phyloP scores from a whole-genome alignment of 2,888 invertebrate species.

The Drosophila gaucha region DNA sequence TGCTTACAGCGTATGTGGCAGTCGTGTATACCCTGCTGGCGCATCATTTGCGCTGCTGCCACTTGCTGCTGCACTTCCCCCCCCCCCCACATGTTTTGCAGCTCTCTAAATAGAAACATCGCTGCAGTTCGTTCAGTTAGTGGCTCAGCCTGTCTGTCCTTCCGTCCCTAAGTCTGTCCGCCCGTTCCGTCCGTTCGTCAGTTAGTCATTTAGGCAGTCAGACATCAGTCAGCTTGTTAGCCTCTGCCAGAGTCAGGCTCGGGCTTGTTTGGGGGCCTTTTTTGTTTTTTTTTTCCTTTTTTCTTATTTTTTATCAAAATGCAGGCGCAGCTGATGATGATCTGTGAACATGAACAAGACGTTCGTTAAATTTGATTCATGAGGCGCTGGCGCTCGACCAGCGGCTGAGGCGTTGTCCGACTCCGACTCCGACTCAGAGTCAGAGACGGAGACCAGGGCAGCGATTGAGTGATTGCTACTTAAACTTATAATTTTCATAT shows the following conservation, averaged over 20 bases:
- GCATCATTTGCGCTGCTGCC: constrained; percentile 15
- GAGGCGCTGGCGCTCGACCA: constrained; percentile 65
- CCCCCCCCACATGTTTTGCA: constrained; percentile 23
- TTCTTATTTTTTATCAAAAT: constrained; percentile 65
- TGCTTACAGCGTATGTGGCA: background rate
- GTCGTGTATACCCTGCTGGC: constrained; percentile 3
- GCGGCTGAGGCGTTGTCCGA: background rate
- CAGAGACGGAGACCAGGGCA: constrained; percentile 31
- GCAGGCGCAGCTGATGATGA: constrained; percentile 78
- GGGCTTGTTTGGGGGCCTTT: constrained; percentile 41
- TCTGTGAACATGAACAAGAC: constrained; percentile 83
- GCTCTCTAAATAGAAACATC: constrained; percentile 75
- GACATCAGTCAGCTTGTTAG: constrained; percentile 79
- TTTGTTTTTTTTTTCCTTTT: constrained; percentile 11
- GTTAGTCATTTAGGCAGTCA: constrained; percentile 62
- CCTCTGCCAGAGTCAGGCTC: constrained; percentile 14
- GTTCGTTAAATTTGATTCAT: constrained; percentile 85
- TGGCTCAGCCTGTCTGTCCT: constrained; percentile 5
- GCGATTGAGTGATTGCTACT: constrained; percentile 85
- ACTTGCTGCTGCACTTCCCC: constrained; percentile 38
- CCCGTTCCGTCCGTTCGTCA: constrained; percentile 32
- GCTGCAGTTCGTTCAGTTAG: constrained; percentile 27
- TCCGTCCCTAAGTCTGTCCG: constrained; percentile 28
- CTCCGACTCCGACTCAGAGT: background rate
- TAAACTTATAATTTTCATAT: constrained; percentile 85